Evolutionary conservation across 2,888 invertebrate genomes (phyloP).

Genomic region (Folsomia manolachei): DNA sequence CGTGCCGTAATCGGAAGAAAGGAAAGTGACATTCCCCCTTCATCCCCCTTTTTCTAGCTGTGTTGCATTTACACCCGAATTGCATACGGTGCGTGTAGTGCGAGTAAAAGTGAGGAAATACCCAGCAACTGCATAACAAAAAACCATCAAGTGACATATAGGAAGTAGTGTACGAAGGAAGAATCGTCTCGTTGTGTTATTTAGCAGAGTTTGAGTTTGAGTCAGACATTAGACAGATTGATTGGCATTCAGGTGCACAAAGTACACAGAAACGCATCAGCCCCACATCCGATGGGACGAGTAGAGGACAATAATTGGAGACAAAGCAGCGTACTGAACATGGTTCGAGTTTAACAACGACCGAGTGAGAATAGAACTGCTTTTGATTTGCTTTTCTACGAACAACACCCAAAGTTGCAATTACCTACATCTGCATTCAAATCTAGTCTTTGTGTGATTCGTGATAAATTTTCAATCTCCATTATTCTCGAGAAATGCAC

Average conservation of each 20-base stretch:
- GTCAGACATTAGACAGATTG: background rate
- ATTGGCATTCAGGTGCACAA: constrained; percentile 13
- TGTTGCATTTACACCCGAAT: no score
- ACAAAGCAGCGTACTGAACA: no score
- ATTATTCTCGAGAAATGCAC: background rate
- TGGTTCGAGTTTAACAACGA: no score
- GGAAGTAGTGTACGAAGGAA: no score
- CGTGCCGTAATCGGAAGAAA: background rate
- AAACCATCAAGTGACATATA: background rate
- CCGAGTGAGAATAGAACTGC: no score
- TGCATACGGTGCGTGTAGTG: no score
- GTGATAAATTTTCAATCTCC: background rate
- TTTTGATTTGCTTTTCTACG: background rate
- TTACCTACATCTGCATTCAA: background rate
- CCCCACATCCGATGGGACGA: no score
- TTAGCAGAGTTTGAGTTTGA: background rate
- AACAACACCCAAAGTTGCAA: background rate
- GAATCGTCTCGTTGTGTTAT: background rate
- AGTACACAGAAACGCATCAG: constrained; percentile 5
- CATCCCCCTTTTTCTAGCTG: background rate
- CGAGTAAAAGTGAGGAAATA: background rate
- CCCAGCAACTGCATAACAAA: background rate
- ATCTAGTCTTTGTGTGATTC: background rate
- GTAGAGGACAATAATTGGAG: background rate
- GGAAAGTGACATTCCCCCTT: background rate